Evolutionary conservation across 2,113 vertebrate species (phyloP).

Genomic region (Rissa tridactyla): DNA sequence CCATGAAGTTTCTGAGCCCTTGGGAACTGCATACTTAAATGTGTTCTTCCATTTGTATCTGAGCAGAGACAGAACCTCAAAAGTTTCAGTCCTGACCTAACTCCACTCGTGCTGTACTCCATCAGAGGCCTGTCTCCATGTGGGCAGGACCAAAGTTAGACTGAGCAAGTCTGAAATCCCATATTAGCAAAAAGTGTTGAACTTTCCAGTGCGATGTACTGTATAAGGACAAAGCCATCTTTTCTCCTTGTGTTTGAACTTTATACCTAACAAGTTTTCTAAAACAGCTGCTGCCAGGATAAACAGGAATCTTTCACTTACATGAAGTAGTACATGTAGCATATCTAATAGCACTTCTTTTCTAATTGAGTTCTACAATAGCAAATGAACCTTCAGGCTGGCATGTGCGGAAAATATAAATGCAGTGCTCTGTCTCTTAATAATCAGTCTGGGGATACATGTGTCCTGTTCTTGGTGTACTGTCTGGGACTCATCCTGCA

Average conservation of each 20-base stretch:
- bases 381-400: background rate
- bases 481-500: background rate
- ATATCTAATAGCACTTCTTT: background rate
- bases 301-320: background rate
- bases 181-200: background rate
- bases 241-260: background rate
- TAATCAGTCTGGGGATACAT: background rate
- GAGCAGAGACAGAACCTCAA: background rate
- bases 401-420: background rate
- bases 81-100: background rate
- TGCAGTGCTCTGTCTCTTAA: background rate
- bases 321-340: background rate
- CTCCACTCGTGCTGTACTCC: accelerated
- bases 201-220: background rate
- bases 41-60: background rate
- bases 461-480: background rate
- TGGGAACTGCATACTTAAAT: background rate
- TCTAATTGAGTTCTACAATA: background rate
- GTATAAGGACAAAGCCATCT: background rate
- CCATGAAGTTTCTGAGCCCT: background rate
- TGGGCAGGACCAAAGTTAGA: background rate
- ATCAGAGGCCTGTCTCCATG: background rate
- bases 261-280: background rate
- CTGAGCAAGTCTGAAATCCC: background rate
- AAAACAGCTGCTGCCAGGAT: background rate